Conservation (phyloP, 2,888 invertebrate genomes). For the Ophion obscuratus region DNA sequence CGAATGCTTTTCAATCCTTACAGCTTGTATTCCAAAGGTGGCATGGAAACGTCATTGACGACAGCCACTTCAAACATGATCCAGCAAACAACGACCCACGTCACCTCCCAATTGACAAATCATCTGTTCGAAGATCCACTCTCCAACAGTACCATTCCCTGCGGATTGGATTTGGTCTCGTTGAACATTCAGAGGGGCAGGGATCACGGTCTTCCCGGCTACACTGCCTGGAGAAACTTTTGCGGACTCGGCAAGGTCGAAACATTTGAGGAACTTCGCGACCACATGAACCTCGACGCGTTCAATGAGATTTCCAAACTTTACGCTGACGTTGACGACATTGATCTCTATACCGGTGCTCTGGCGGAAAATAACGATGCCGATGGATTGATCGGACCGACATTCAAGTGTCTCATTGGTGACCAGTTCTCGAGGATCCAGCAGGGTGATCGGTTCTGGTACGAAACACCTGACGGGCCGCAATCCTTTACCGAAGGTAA, state of each 20-base stretch:
- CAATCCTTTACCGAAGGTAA: constrained; percentile 89
- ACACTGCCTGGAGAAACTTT: constrained; percentile 90
- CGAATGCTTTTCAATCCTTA: constrained; percentile 93
- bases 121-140: constrained; percentile 88
- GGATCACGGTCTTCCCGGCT: constrained; percentile 94
- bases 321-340: constrained; percentile 92
- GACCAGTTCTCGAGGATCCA: constrained; percentile 94
- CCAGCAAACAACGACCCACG: constrained; percentile 81
- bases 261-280: constrained; percentile 88
- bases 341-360: constrained; percentile 95
- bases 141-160: constrained; percentile 83
- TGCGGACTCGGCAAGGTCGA: constrained; percentile 89
- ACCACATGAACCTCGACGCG: constrained; percentile 88
- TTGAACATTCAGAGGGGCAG: constrained; percentile 95
- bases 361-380: constrained; percentile 90
- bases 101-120: constrained; percentile 87
- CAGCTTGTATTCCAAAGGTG: constrained; percentile 87
- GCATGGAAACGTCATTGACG: constrained; percentile 87
- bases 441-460: constrained; percentile 95
- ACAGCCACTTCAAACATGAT: constrained; percentile 86
- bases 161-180: constrained; percentile 93
- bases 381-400: constrained; percentile 92
- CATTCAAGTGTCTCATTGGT: constrained; percentile 92
- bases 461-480: constrained; percentile 89
- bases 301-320: constrained; percentile 87